Evolutionary conservation across 1,140 invertebrate genomes (phyloP).

Genomic region (Reticulitermes speratus): DNA sequence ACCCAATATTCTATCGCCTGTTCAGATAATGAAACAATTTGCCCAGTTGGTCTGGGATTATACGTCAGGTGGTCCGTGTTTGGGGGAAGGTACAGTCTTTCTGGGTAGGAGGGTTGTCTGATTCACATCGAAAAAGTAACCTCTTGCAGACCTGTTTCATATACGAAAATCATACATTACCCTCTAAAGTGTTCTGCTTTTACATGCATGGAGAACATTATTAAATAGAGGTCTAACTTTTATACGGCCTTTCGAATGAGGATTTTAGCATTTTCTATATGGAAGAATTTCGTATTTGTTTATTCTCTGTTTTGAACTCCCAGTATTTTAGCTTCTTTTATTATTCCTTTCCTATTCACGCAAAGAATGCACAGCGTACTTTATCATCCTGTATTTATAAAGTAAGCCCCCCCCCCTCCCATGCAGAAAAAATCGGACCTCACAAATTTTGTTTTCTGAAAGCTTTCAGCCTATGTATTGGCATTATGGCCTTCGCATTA

Average conservation of each 20-base stretch:
- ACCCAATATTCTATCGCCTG: neutral
- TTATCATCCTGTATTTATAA: neutral
- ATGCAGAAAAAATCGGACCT: neutral
- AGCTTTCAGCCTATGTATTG: too few relatives aligned
- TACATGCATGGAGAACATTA: neutral
- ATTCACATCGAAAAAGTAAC: neutral
- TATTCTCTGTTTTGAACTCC: neutral
- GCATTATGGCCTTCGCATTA: too few relatives aligned
- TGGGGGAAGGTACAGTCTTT: neutral
- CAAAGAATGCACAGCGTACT: neutral
- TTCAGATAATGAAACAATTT: slow-evolving; percentile 1
- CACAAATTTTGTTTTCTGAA: neutral
- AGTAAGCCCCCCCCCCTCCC: neutral
- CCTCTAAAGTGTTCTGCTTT: neutral
- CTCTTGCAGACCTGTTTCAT: neutral
- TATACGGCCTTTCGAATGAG: neutral
- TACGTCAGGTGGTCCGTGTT: neutral
- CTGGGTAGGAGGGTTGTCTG: neutral
- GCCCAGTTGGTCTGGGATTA: neutral
- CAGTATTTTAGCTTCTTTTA: neutral
- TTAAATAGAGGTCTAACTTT: neutral
- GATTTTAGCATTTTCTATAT: neutral
- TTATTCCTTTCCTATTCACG: neutral
- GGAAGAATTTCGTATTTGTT: neutral
- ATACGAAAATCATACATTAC: neutral